phyloP scores from a whole-genome alignment of 1,140 invertebrate species.

The Habropoda laboriosa region DNA sequence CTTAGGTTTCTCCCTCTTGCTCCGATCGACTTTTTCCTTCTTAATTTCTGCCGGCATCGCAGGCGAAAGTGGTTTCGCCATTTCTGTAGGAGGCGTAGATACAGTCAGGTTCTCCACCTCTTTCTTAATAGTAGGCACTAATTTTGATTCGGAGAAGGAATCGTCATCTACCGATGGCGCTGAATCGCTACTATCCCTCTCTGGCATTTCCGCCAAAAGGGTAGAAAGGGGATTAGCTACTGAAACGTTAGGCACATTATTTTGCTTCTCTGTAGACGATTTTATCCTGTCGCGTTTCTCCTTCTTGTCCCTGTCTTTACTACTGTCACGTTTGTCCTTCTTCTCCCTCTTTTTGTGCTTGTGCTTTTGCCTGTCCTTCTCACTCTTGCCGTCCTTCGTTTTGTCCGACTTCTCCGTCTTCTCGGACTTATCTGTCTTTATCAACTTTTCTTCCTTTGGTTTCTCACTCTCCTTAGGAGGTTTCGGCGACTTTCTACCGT shows the following conservation, averaged over 20 bases:
- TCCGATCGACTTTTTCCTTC: conserved; percentile 72
- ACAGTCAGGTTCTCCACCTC: conserved; percentile 57
- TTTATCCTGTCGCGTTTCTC: conserved; percentile 78
- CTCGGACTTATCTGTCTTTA: conserved; percentile 76
- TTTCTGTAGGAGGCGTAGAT: conserved; percentile 46
- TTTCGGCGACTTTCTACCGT: conserved; percentile 74
- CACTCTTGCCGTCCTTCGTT: conserved; percentile 76
- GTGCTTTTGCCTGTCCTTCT: conserved; percentile 79
- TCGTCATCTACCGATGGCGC: conserved; percentile 75
- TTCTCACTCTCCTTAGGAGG: conserved; percentile 78
- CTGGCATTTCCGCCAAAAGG: conserved; percentile 71
- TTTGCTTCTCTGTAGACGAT: conserved; percentile 70
- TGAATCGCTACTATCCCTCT: conserved; percentile 79
- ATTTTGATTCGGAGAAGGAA: conserved; percentile 62
- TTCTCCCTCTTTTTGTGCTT: conserved; percentile 82
- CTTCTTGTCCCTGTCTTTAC: conserved; percentile 80
- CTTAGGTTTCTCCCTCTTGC: conserved; percentile 70
- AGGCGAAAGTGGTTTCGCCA: conserved; percentile 60
- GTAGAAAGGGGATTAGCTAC: conserved; percentile 65
- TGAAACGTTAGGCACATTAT: conserved; percentile 52
- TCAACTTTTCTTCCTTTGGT: conserved; percentile 80
- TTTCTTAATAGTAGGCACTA: conserved; percentile 54
- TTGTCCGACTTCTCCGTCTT: conserved; percentile 82
- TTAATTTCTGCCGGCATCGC: conserved; percentile 52
- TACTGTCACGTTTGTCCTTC: conserved; percentile 83